phyloP scores from a whole-genome alignment of 2,888 invertebrate genomes.

The Campoletis raptor region DNA sequence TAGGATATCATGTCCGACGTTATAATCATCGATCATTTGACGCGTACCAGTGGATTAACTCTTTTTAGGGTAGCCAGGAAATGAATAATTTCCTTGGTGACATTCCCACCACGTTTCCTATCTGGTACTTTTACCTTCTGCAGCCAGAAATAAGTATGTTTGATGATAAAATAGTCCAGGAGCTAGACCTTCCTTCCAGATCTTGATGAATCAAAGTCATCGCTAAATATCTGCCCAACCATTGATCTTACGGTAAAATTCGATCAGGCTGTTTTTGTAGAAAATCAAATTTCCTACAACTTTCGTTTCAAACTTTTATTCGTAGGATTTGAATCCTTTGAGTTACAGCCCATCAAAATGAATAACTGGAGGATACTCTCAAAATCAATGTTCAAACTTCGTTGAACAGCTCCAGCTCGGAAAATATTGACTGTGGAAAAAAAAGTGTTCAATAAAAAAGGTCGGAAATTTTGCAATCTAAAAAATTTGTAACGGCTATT shows the following conservation, averaged over 20 bases:
- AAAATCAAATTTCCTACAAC: not conserved
- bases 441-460: not conserved
- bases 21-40: not conserved
- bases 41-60: not conserved
- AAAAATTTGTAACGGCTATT: not conserved
- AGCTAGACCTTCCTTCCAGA: not conserved
- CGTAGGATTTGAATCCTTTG: not conserved
- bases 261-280: not conserved
- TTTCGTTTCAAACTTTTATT: not conserved
- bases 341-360: not conserved
- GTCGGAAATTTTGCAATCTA: not conserved
- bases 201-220: not conserved
- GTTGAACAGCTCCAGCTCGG: not conserved
- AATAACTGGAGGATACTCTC: too few species aligned
- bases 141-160: not conserved
- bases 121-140: not conserved
- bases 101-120: not conserved
- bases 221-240: not conserved
- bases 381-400: not conserved
- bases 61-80: not conserved
- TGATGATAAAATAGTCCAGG: not conserved
- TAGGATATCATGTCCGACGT: not conserved
- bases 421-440: not conserved
- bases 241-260: not conserved
- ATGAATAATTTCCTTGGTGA: conserved; percentile 4